Evolutionary conservation across 2,113 vertebrate species (phyloP).

Genomic region (Oncorhynchus mykiss): DNA sequence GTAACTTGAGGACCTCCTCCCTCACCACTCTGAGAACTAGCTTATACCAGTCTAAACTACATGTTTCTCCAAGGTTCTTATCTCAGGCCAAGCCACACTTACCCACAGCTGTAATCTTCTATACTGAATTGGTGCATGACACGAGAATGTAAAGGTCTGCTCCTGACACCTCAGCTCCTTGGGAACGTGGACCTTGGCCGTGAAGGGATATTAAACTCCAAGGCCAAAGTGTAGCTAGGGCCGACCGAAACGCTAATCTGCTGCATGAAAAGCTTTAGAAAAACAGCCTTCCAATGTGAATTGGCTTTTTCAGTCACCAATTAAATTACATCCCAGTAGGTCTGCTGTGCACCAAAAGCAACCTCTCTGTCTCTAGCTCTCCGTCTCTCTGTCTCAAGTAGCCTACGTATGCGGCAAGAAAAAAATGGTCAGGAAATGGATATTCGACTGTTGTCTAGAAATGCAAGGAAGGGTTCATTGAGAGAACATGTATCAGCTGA

Average conservation of each 20-base stretch:
- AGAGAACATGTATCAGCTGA: not conserved
- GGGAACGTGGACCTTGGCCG: constrained; percentile 25
- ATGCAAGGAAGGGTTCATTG: constrained; percentile 8
- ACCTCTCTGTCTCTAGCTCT: not conserved
- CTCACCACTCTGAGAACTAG: too few relatives aligned
- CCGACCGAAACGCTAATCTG: constrained; percentile 59
- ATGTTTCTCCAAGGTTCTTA: constrained; percentile 32
- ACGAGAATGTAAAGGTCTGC: constrained; percentile 39
- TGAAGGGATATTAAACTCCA: constrained; percentile 42
- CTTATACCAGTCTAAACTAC: constrained; percentile 1
- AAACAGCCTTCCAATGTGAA: constrained; percentile 48
- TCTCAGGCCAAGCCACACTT: constrained; percentile 25
- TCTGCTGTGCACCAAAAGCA: constrained; percentile 23
- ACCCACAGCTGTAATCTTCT: constrained; percentile 30
- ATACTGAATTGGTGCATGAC: constrained; percentile 41
- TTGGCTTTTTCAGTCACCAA: constrained; percentile 43
- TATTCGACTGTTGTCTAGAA: constrained; percentile 1
- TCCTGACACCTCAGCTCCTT: constrained; percentile 36
- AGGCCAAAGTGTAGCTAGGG: constrained; percentile 46
- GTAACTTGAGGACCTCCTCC: not conserved
- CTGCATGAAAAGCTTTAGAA: constrained; percentile 39
- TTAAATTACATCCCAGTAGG: constrained; percentile 39
- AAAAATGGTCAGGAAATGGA: constrained; percentile 10
- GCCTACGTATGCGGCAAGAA: constrained; percentile 20
- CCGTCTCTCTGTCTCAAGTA: constrained; percentile 19